Conservation (phyloP, 2,113 vertebrate species). For the Phodopus roborovskii region DNA sequence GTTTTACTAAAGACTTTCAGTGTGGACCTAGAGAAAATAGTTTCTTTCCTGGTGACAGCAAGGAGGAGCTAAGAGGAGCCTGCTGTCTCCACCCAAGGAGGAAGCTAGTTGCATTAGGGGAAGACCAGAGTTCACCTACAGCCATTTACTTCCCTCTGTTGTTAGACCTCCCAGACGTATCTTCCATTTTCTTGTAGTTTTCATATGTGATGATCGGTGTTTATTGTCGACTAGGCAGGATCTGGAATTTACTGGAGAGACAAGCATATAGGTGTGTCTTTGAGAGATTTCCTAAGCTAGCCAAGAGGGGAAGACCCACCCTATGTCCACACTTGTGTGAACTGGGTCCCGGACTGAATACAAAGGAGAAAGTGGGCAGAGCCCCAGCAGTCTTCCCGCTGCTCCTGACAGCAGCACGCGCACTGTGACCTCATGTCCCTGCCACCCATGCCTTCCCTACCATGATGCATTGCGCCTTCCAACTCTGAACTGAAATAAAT, state of each 20-base stretch:
- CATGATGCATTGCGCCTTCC: neutral
- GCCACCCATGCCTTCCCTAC: neutral
- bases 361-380: neutral
- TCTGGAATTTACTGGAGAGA: neutral
- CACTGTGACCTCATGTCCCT: neutral
- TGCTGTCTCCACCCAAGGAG: neutral
- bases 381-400: neutral
- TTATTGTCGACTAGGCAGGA: neutral
- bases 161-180: neutral
- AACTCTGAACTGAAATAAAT: neutral
- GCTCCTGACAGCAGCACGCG: neutral
- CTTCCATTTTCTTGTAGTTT: neutral
- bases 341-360: neutral
- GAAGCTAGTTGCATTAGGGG: neutral
- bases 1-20: neutral
- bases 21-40: neutral
- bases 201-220: neutral
- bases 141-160: neutral
- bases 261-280: neutral
- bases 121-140: neutral
- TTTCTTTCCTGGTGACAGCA: neutral
- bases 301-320: neutral
- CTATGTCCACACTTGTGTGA: neutral
- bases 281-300: neutral
- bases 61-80: neutral